Evolutionary conservation across 2,113 vertebrate species (phyloP).

Genomic region (Octodon degus): DNA sequence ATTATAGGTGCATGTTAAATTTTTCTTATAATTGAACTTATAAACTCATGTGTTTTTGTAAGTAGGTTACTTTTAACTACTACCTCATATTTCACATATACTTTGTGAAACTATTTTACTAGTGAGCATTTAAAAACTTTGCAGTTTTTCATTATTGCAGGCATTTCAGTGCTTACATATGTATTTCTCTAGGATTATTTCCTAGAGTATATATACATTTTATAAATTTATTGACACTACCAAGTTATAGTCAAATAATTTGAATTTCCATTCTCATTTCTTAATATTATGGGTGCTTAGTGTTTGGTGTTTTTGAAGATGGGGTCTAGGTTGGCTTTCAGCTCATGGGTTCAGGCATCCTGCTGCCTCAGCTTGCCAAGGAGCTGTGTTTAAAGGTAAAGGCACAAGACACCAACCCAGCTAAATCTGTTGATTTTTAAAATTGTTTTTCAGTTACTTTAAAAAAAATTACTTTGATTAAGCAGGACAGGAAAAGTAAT

Average conservation of each 20-base stretch:
- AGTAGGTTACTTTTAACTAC: neutral
- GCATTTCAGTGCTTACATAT: neutral
- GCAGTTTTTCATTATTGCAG: neutral
- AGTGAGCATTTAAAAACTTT: neutral
- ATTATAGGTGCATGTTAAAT: neutral
- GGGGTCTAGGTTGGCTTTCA: neutral
- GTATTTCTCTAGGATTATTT: slow-evolving; percentile 1
- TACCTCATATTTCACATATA: neutral
- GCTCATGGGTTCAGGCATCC: neutral
- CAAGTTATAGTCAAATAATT: neutral
- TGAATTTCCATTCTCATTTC: slow-evolving; percentile 5
- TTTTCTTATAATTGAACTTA: neutral
- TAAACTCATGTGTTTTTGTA: neutral
- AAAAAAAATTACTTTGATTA: neutral
- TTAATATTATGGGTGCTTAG: neutral
- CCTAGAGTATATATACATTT: neutral
- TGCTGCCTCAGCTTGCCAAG: neutral
- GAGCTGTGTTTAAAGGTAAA: neutral
- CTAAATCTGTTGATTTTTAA: neutral
- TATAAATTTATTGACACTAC: neutral
- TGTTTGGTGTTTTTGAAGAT: neutral
- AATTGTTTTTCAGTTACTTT: neutral
- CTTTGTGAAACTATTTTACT: neutral
- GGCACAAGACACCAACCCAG: neutral
- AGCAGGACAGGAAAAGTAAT: slow-evolving; percentile 14